Base-by-base conservation (phyloP, 2,888 invertebrate genomes). In the Allygus modestus region DNA sequence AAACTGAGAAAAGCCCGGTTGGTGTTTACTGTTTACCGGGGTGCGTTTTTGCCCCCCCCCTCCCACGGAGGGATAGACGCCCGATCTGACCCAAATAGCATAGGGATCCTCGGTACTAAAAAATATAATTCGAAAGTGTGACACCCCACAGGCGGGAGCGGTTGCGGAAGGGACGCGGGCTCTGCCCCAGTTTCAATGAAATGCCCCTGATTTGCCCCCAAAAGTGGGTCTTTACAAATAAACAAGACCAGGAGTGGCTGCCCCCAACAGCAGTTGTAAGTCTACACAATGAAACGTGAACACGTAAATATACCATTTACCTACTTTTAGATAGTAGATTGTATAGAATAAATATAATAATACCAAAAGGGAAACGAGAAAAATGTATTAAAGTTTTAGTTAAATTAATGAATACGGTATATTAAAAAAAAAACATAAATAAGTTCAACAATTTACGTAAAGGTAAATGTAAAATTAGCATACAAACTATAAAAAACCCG, bases 81-180 rank as follows among this genome's bases (percentile, higher is more conserved):
- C n/a, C 41, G 41, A 61, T 69, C 41, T 75, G 83, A 75, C 83
- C 83, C 75, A 83, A 58, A 83, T 83, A 83, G 54, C 15, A 54
- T 75, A 51, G 58, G 28, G 61, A 58, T 75, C 58, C 73, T 26
- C 82, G 26, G 54, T 33, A 82, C 73, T 51, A 83, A 83, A 83
- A 83, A 83, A 58, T 75, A 65, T 58, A 83, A 75, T 83, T 83
- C 61, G 75, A 75, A 83, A 83, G 83, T 83, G 83, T 83, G 83
- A 83, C 82, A 71, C 71, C 82, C 71, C 51, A 71, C 33, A 61
- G 81, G 41, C 28, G 37, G 17, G 2, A 33, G 23, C 37, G 7
- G 5, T 9, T 9, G 37, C 37, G 37, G 37, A 37, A 37, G 37
- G 73, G 37, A 23, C 5, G 43, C 41, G 73, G 20, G 7, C 73